These are phyloP conservation scores for Junonia oenone DNA, from an alignment of 2,888 invertebrate genomes.

Conservation along the genomic window DNA sequence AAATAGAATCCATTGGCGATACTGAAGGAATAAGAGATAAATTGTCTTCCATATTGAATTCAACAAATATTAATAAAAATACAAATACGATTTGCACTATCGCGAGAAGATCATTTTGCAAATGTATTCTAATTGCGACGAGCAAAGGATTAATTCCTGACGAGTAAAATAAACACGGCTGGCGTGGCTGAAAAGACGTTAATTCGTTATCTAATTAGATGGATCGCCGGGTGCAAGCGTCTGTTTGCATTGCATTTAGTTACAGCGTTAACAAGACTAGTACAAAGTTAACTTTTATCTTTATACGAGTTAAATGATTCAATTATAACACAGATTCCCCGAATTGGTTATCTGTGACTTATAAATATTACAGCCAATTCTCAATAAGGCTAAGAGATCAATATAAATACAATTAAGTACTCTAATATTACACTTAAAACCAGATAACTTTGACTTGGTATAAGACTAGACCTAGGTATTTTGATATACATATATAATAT, in stretches of 20 bases:
- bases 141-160: constrained; percentile 50
- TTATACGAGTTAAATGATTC: background rate
- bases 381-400: no score
- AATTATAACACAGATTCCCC: no score
- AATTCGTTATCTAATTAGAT: constrained; percentile 72
- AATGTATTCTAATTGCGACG: constrained; percentile 49
- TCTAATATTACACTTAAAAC: no score
- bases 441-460: no score
- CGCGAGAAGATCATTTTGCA: constrained; percentile 44
- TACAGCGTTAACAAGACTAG: constrained; percentile 8
- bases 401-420: no score
- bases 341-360: no score
- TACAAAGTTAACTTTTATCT: background rate
- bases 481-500: no score
- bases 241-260: constrained; percentile 26
- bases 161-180: constrained; percentile 54
- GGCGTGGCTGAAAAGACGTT: constrained; percentile 56
- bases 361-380: no score
- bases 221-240: constrained; percentile 24
- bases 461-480: no score
- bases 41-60: no score
- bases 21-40: no score
- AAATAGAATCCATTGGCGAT: no score
- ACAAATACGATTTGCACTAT: constrained; percentile 26
- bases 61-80: background rate